Evolutionary conservation across 92 coral and sea anemone species (phyloP).

Genomic region (Zoanthus sansibaricus): DNA sequence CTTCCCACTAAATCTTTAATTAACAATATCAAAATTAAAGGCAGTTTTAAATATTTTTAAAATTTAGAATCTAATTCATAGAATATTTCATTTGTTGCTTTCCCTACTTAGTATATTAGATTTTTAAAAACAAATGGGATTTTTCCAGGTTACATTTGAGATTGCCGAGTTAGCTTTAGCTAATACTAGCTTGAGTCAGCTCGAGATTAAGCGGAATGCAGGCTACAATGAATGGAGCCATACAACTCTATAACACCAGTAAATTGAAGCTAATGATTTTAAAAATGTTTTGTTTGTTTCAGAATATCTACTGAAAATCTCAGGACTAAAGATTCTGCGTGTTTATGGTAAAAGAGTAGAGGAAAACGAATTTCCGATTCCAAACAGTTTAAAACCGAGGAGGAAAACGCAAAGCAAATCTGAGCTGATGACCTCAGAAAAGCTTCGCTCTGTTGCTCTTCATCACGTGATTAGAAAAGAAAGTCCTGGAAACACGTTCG

Average conservation of each 20-base stretch:
- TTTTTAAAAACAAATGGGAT: neutral
- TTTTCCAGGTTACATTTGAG: no score
- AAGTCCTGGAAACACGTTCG: slow-evolving; percentile 25
- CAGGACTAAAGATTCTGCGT: slow-evolving; percentile 72
- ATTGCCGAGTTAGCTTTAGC: no score
- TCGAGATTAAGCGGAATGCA: no score
- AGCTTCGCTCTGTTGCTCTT: slow-evolving; percentile 52
- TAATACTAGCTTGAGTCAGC: no score
- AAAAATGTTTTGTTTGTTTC: neutral
- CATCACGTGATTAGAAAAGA: slow-evolving; percentile 68
- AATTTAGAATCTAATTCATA: no score
- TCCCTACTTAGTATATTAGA: no score
- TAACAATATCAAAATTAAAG: no score
- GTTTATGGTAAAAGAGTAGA: slow-evolving; percentile 71
- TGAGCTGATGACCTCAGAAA: slow-evolving; percentile 50
- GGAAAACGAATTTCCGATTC: slow-evolving; percentile 70
- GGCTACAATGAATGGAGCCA: no score
- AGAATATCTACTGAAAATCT: slow-evolving; percentile 63
- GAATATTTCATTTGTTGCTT: no score
- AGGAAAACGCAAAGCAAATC: slow-evolving; percentile 52
- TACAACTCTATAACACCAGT: neutral
- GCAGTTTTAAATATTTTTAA: no score
- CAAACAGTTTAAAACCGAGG: slow-evolving; percentile 54
- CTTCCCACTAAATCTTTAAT: no score
- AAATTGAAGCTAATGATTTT: neutral